Base-by-base conservation (phyloP, 1,140 invertebrate species). In the Plutomurus gul region DNA sequence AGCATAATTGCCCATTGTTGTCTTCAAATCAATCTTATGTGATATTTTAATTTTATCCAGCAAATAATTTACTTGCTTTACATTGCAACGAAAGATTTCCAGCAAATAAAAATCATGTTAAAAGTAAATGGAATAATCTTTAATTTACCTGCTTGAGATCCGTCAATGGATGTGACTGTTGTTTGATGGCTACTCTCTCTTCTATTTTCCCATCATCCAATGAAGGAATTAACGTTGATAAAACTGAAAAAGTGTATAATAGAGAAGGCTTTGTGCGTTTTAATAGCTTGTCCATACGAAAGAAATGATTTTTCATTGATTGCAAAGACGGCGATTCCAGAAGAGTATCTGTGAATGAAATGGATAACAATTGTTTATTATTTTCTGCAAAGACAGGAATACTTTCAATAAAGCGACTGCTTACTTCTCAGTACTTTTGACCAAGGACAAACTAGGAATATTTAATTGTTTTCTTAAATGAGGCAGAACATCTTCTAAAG, bases 341-440 rank as follows among this genome's bases (percentile, higher is more conserved):
- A 80, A 16, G 71, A 56, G 27, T 75, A 82, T 25, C 83, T 84
- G 6, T 65, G n/a, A 72, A n/a, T 74, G 51, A 18, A 39, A 43
- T 33, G 11, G 4, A 40, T 33, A 78, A 22, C 25, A 27, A 16
- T 37, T 37, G 46, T 71, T 16, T 46, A 46, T 73, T 39, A 72
- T 71, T 7, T 4, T 56, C n/a, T 56, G n/a, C n/a, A n/a, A n/a
- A n/a, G n/a, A n/a, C n/a, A n/a, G n/a, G n/a, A n/a, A n/a, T n/a
- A n/a, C n/a, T n/a, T n/a, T n/a, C n/a, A n/a, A n/a, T n/a, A n/a
- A n/a, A n/a, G n/a, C n/a, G n/a, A n/a, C n/a, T n/a, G n/a, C 37
- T 73, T 85, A 87, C 87, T 84, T 87, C 82, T 88, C 86, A 16
- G 86, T 81, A 25, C 80, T 77, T 80, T 81, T 85, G 0, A 84